Conservation (phyloP, 2,113 vertebrate species). For the Copsychus sechellarum region DNA sequence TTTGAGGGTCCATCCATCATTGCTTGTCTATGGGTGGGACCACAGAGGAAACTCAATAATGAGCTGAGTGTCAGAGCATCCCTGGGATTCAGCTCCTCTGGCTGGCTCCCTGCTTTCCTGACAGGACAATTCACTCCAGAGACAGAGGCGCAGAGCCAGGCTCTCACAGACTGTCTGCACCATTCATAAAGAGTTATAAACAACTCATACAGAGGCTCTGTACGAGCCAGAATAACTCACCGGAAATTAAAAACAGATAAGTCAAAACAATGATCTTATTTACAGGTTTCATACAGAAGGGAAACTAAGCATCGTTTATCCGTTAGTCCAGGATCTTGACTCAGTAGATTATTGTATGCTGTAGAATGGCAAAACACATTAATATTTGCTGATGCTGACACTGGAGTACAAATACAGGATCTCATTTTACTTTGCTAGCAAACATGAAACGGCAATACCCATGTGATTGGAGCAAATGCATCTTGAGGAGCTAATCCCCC, state of each 20-base stretch:
- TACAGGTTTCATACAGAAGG: background rate
- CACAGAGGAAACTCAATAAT: background rate
- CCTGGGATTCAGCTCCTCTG: background rate
- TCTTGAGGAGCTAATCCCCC: background rate
- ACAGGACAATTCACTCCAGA: background rate
- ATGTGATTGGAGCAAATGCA: background rate
- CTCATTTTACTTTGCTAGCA: background rate
- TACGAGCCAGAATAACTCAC: background rate
- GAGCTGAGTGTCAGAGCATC: background rate
- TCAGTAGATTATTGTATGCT: background rate
- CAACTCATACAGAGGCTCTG: background rate
- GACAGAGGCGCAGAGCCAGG: background rate
- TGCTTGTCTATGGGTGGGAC: background rate
- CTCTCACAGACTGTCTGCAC: background rate
- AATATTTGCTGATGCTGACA: background rate
- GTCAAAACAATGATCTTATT: background rate
- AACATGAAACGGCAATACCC: background rate
- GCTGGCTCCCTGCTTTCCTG: background rate
- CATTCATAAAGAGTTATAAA: constrained; percentile 25
- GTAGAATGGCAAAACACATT: background rate
- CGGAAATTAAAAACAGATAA: constrained; percentile 15
- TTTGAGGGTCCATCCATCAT: background rate
- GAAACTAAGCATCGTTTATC: background rate
- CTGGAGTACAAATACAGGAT: background rate
- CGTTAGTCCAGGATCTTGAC: background rate